These are phyloP conservation scores for Triplophysa siluroides DNA, from an alignment of 2,113 vertebrate genomes.

Conservation along the genomic window DNA sequence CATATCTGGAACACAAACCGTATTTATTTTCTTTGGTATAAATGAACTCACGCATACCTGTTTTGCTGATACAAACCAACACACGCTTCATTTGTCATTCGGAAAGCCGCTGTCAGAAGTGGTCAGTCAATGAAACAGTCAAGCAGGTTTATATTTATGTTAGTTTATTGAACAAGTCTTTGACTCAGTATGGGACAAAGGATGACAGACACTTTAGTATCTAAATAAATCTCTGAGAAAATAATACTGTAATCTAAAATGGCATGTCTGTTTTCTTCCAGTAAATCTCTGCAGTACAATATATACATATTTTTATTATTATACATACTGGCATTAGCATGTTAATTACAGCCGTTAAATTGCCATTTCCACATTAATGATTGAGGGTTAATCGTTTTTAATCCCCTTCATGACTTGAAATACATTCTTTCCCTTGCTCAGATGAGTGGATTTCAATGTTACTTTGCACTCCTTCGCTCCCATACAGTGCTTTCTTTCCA, in stretches of 20 bases:
- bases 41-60: neutral
- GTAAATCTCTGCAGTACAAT: conserved; percentile 68
- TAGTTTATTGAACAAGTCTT: conserved; percentile 74
- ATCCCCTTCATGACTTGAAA: conserved; percentile 65
- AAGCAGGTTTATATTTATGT: conserved; percentile 51
- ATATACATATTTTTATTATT: conserved; percentile 70
- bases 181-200: conserved; percentile 59
- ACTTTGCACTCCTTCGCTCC: conserved; percentile 48
- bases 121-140: neutral
- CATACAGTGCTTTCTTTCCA: conserved; percentile 49
- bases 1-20: conserved; percentile 24
- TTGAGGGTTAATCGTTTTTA: conserved; percentile 41
- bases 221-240: conserved; percentile 74
- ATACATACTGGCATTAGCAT: conserved; percentile 66
- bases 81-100: conserved; percentile 25
- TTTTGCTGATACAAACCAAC: conserved; percentile 12
- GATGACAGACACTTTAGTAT: conserved; percentile 67
- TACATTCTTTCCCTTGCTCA: conserved; percentile 65
- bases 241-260: conserved; percentile 73
- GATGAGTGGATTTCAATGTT: conserved; percentile 64
- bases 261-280: conserved; percentile 55
- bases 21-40: conserved; percentile 6
- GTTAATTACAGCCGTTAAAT: conserved; percentile 66
- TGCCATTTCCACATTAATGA: conserved; percentile 60
- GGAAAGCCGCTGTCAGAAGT: neutral